phyloP scores from a whole-genome alignment of 2,888 invertebrate genomes.

The Drosophila yooni region DNA sequence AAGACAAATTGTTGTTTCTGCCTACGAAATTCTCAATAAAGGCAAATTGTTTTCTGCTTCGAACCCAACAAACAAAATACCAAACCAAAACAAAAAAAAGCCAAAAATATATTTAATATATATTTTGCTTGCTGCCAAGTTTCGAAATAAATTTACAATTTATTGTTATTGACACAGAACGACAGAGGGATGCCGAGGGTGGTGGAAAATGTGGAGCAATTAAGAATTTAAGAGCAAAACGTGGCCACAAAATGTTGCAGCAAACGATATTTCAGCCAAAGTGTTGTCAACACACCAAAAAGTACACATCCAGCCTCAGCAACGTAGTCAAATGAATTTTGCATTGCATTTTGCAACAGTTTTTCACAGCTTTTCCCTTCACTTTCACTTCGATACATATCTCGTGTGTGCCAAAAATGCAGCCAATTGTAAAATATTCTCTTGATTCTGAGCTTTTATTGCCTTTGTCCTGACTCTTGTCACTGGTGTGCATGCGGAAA shows the following conservation, averaged over 20 bases:
- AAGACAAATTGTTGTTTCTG: slow-evolving; percentile 75
- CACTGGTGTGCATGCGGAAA: slow-evolving; percentile 45
- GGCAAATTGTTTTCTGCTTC: slow-evolving; percentile 70
- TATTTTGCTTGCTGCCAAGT: slow-evolving; percentile 49
- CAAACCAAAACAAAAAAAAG: slow-evolving; percentile 10
- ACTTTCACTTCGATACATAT: slow-evolving; percentile 53
- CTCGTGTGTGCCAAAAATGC: slow-evolving; percentile 60
- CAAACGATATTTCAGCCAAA: slow-evolving; percentile 24
- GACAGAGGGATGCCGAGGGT: background rate
- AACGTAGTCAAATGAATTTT: slow-evolving; percentile 48
- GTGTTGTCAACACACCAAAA: slow-evolving; percentile 60
- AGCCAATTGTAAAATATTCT: slow-evolving; percentile 62
- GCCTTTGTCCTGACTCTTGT: background rate
- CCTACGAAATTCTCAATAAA: slow-evolving; percentile 52
- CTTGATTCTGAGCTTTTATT: slow-evolving; percentile 19
- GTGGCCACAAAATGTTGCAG: slow-evolving; percentile 50
- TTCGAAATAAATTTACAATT: slow-evolving; percentile 71
- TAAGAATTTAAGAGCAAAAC: slow-evolving; percentile 70
- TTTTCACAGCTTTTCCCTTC: slow-evolving; percentile 15
- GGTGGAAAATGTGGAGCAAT: slow-evolving; percentile 45
- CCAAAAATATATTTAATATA: slow-evolving; percentile 18
- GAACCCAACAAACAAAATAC: slow-evolving; percentile 7
- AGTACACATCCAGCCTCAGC: slow-evolving; percentile 41
- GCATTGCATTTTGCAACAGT: slow-evolving; percentile 36
- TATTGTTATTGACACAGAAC: slow-evolving; percentile 69